Conservation (phyloP, 2,888 invertebrate genomes). For the Eueremaeus valkanovi region DNA sequence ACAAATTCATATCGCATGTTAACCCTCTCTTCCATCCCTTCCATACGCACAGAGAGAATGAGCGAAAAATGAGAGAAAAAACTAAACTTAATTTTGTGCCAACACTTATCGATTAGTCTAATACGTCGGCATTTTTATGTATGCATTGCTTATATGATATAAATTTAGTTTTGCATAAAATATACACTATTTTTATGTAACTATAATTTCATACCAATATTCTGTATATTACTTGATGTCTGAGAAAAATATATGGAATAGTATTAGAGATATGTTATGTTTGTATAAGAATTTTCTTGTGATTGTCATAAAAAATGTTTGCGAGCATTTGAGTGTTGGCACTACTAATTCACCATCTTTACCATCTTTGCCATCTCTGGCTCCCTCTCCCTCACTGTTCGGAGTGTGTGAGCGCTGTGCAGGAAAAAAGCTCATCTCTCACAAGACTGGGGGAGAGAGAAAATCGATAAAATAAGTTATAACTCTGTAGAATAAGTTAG, state of each 20-base stretch:
- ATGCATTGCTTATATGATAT: background rate
- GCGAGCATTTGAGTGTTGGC: background rate
- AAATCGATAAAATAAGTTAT: constrained; percentile 31
- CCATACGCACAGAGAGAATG: too few species aligned
- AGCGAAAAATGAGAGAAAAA: too few species aligned
- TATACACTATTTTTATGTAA: constrained; percentile 1
- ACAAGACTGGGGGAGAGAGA: constrained; percentile 4
- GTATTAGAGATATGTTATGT: background rate
- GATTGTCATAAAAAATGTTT: background rate
- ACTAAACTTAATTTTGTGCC: constrained; percentile 8
- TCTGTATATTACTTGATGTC: background rate
- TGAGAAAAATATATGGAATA: background rate
- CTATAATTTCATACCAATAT: background rate
- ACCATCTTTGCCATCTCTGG: constrained; percentile 1
- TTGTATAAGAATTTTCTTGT: background rate
- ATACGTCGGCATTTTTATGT: background rate
- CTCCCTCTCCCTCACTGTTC: too few species aligned
- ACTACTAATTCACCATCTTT: constrained; percentile 22
- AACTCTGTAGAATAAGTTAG: background rate
- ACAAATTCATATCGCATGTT: constrained; percentile 15
- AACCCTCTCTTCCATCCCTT: background rate
- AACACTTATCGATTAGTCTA: constrained; percentile 9
- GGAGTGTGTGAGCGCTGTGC: constrained; percentile 7
- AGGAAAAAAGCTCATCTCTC: constrained; percentile 23
- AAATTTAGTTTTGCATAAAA: background rate